A percentile compares a stretch with the other conserved stretches of the same genome.
phyloP scores from a whole-genome alignment of 2,888 invertebrate species.

The Chloroclystis v-ata region DNA sequence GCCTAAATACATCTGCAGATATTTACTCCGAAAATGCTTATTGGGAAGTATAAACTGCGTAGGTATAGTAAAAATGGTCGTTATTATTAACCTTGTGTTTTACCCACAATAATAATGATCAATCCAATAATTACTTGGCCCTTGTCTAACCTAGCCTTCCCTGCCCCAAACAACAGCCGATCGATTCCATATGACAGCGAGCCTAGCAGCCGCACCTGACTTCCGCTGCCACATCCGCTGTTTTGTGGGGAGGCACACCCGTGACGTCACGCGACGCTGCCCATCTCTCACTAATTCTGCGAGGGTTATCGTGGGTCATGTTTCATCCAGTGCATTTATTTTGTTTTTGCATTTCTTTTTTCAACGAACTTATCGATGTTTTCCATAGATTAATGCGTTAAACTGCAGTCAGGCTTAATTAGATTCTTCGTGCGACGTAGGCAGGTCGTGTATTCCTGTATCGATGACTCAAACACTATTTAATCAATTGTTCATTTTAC shows the following conservation, averaged over 20 bases:
- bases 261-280: conserved; percentile 47
- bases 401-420: not conserved
- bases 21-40: no score
- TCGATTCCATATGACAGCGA: conserved; percentile 21
- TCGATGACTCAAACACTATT: not conserved
- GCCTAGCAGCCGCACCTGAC: conserved; percentile 47
- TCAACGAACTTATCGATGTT: not conserved
- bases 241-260: conserved; percentile 55
- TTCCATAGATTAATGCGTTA: no score
- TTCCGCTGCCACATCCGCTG: conserved; percentile 57
- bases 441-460: not conserved
- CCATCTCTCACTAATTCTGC: conserved; percentile 13
- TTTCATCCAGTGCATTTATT: not conserved
- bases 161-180: not conserved
- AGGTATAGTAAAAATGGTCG: no score
- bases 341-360: not conserved
- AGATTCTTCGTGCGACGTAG: not conserved
- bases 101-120: no score
- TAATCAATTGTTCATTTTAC: conserved; percentile 1
- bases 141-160: not conserved
- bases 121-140: no score
- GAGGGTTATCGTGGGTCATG: conserved; percentile 10
- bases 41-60: no score
- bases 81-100: no score
- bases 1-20: no score